Evolutionary conservation across 2,888 invertebrate species (phyloP), one percentile per base, ranked within the genome.

Genomic region (Bombylius major): DNA sequence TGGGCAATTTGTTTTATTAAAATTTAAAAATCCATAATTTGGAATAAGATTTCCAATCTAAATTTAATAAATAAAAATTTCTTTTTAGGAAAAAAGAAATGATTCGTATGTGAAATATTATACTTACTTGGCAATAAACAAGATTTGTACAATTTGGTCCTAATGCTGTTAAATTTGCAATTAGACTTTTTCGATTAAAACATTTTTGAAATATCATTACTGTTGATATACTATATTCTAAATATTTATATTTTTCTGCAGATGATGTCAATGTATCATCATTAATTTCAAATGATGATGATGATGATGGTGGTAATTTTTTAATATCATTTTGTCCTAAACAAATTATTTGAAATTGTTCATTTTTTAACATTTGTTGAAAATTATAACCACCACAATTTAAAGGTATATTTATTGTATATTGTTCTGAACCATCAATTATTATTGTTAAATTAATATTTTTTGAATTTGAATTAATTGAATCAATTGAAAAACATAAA

Each of bases 81-180:
- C 12, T 23, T 23, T 23, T 23, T 23, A 23, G 23, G 42, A 57
- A 42, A 36, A 54, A 50, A 42, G 9, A 46, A 44, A 7, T 44
- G 5, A 6, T 50, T 54, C 23, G 3, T 23, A 23, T 23, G 23
- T 11, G n/a, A 45, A 45, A 45, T 42, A 42, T 11, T 47, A 45
- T 44, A 23, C 44, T 36, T 51, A 73, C 69, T 58, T 73, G 72
- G 46, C 71, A 72, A 50, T 69, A 67, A 4, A 69, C 69, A 34
- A 74, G 64, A 59, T 71, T 72, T 1, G 65, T 64, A 50, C 70
- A 73, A 56, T 75, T 72, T 3, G 75, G 73, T 3, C 75, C 75
- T 66, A 75, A 66, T 12, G 73, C 70, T 2, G 72, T 71, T 31
- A 75, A 60, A 59, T 70, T 69, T 12, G 69, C 61, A 54, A 73